Conservation (phyloP, 2,888 invertebrate species). For the Tupiocoris notatus region DNA sequence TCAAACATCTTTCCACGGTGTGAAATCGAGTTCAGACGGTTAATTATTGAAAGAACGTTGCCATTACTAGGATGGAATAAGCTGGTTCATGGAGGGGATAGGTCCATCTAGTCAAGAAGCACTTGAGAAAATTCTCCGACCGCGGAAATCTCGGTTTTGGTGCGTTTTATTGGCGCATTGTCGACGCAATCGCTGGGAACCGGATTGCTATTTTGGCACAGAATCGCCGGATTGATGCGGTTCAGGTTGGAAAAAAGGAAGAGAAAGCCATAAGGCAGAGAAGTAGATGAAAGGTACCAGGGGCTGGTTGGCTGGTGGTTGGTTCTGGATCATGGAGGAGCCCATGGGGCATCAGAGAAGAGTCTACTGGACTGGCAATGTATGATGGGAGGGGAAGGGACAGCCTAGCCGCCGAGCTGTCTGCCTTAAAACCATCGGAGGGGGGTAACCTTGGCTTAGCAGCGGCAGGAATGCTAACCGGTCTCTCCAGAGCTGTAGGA, state of each 20-base stretch:
- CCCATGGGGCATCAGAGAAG: neutral
- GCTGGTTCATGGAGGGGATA: constrained; percentile 29
- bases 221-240: neutral
- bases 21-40: constrained; percentile 32
- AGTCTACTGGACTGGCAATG: neutral
- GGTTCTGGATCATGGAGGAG: neutral
- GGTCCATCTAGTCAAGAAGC: constrained; percentile 18
- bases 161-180: neutral
- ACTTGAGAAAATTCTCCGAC: constrained; percentile 6
- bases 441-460: constrained; percentile 40
- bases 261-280: constrained; percentile 35
- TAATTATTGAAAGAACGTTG: constrained; percentile 30
- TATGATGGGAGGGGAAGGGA: constrained; percentile 17
- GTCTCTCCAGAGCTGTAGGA: constrained; percentile 22
- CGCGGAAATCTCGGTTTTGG: neutral
- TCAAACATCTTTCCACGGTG: constrained; percentile 8
- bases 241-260: constrained; percentile 17
- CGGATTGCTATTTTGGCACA: neutral
- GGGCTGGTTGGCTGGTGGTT: neutral
- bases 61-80: neutral
- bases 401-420: constrained; percentile 36
- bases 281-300: constrained; percentile 3
- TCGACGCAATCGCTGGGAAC: neutral
- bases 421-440: constrained; percentile 40
- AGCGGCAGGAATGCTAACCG: constrained; percentile 42